These are phyloP conservation scores for Vollenhovia emeryi DNA, from an alignment of 1,140 invertebrate species.

Conservation along the genomic window DNA sequence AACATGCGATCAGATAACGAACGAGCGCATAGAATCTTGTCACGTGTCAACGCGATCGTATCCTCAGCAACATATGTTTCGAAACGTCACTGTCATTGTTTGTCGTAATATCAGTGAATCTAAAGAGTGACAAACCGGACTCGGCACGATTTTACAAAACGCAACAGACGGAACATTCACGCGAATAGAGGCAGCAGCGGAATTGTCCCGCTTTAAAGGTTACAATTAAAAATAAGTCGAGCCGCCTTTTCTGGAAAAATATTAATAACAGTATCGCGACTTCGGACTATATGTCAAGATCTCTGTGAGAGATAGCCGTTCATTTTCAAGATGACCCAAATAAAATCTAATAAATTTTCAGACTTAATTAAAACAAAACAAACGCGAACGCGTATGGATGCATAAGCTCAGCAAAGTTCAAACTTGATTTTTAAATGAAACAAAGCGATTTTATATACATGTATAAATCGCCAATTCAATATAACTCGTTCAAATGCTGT, in stretches of 20 bases:
- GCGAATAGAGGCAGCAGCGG: neutral
- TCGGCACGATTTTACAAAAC: constrained; percentile 15
- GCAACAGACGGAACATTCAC: neutral
- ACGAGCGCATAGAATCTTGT: constrained; percentile 30
- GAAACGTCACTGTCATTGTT: neutral
- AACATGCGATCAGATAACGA: constrained; percentile 7
- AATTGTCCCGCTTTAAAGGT: neutral
- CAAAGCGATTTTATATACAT: neutral
- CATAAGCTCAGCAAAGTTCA: neutral
- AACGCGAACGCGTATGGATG: neutral
- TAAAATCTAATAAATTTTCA: neutral
- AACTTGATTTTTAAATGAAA: neutral
- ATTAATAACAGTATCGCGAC: constrained; percentile 33
- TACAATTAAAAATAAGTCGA: constrained; percentile 4
- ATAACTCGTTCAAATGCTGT: neutral
- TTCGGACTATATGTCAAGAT: neutral
- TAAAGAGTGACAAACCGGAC: neutral
- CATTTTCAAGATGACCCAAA: neutral
- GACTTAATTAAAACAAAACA: neutral
- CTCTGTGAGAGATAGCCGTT: neutral
- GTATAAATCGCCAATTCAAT: neutral
- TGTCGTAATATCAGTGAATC: neutral
- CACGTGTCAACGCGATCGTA: constrained; percentile 6
- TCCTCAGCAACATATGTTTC: constrained; percentile 20
- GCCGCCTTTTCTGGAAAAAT: neutral